Evolutionary conservation across 2,888 invertebrate species (phyloP).

Genomic region (Euclidia mi): DNA sequence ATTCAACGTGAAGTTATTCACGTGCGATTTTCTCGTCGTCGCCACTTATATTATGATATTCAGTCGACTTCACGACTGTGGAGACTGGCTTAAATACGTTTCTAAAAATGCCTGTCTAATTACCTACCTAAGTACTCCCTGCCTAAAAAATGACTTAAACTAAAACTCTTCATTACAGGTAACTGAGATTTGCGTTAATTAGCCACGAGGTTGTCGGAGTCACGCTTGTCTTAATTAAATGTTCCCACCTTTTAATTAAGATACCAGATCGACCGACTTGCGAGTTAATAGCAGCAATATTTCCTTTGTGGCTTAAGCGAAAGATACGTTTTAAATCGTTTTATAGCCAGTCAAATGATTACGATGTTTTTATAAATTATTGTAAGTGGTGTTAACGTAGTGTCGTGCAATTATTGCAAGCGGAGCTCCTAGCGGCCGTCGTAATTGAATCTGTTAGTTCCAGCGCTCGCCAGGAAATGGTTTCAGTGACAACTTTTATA

Average conservation of each 20-base stretch:
- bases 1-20: too few species aligned
- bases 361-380: not conserved
- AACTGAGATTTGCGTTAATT: slow-evolving; percentile 33
- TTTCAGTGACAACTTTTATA: not conserved
- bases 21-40: too few species aligned
- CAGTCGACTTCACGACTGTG: too few species aligned
- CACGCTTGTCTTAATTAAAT: slow-evolving; percentile 38
- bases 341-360: not conserved
- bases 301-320: slow-evolving; percentile 19
- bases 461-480: not conserved
- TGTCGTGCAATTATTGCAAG: not conserved
- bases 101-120: not conserved
- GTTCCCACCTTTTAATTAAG: slow-evolving; percentile 30
- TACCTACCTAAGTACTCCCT: not conserved
- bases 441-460: not conserved
- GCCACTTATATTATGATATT: too few species aligned
- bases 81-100: not conserved
- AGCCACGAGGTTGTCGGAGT: slow-evolving; percentile 8
- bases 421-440: not conserved
- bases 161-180: slow-evolving; percentile 11
- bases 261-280: slow-evolving; percentile 25
- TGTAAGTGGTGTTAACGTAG: not conserved
- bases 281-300: slow-evolving; percentile 26
- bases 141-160: not conserved
- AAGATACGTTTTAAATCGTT: not conserved